phyloP scores from a whole-genome alignment of 1,140 invertebrate species.

The Mesaphorura yosii region DNA sequence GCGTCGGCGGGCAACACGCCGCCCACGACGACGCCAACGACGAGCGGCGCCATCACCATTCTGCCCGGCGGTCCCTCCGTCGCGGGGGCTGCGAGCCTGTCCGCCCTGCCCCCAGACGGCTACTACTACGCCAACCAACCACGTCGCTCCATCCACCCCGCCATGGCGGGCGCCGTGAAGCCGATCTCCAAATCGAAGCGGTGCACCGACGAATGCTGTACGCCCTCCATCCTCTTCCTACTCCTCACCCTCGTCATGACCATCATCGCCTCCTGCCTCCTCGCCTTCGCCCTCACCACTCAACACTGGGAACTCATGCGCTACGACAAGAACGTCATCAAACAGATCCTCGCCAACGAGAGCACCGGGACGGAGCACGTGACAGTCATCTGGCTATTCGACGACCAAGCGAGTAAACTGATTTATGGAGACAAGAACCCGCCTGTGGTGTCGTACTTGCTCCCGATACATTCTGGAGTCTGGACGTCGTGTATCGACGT shows the following conservation, averaged over 20 bases:
- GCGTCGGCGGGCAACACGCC: too few species aligned
- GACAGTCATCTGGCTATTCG: conserved; percentile 25
- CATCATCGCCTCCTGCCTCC: conserved; percentile 16
- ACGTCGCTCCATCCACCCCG: too few species aligned
- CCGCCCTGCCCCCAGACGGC: too few species aligned
- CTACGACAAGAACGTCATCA: conserved; percentile 20
- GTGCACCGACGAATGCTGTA: conserved; percentile 24
- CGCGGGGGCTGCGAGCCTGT: too few species aligned
- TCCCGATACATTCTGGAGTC: conserved; percentile 27
- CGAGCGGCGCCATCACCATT: too few species aligned
- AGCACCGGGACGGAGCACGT: not conserved
- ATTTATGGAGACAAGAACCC: conserved; percentile 7
- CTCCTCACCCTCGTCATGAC: conserved; percentile 20
- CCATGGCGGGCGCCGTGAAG: not conserved
- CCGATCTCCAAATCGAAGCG: conserved; percentile 13
- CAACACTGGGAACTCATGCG: conserved; percentile 30
- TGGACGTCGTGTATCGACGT: conserved; percentile 31
- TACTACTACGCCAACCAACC: too few species aligned
- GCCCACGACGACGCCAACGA: too few species aligned
- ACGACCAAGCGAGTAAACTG: conserved; percentile 18
- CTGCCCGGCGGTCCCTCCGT: too few species aligned
- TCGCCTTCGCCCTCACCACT: conserved; percentile 19
- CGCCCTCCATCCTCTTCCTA: conserved; percentile 25
- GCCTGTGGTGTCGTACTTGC: conserved; percentile 10
- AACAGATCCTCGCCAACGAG: conserved; percentile 11